Conservation (phyloP, 92 coral and sea anemone species). For the Parazoanthus atlanticus region DNA sequence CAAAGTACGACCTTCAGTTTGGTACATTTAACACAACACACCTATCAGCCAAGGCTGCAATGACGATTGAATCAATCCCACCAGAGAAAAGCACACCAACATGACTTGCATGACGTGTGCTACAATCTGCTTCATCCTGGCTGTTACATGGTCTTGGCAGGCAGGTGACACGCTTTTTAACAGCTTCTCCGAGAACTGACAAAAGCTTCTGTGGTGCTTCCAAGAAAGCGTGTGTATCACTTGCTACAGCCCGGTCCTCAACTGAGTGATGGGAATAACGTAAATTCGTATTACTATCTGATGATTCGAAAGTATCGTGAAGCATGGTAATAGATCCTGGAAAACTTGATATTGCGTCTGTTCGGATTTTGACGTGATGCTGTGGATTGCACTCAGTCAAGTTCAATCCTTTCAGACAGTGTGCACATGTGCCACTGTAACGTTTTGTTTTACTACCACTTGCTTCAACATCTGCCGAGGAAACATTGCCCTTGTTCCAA, state of each 20-base stretch:
- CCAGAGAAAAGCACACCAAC: slow-evolving; percentile 96
- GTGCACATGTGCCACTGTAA: neutral
- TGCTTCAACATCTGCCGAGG: neutral
- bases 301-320: neutral
- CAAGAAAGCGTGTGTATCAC: neutral
- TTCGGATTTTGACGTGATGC: neutral
- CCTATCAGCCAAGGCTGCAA: slow-evolving; percentile 94
- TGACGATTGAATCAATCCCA: slow-evolving; percentile 94
- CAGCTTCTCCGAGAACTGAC: slow-evolving; percentile 78
- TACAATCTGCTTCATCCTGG: neutral
- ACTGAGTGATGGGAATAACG: neutral
- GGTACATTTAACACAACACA: slow-evolving; percentile 36
- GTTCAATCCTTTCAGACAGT: neutral
- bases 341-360: neutral
- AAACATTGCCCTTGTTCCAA: neutral
- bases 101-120: slow-evolving; percentile 27
- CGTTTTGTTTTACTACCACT: neutral
- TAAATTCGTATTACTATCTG: neutral
- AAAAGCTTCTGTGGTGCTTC: slow-evolving; percentile 51
- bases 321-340: neutral
- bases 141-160: slow-evolving; percentile 62
- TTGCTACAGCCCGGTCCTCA: neutral
- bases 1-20: neutral
- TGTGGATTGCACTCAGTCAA: neutral
- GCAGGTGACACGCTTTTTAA: slow-evolving; percentile 80